Percentiles rank a stretch among this genome's conserved stretches.
These are phyloP conservation scores for Pterostichus madidus DNA, from an alignment of 2,888 invertebrate species.

Conservation along the genomic window DNA sequence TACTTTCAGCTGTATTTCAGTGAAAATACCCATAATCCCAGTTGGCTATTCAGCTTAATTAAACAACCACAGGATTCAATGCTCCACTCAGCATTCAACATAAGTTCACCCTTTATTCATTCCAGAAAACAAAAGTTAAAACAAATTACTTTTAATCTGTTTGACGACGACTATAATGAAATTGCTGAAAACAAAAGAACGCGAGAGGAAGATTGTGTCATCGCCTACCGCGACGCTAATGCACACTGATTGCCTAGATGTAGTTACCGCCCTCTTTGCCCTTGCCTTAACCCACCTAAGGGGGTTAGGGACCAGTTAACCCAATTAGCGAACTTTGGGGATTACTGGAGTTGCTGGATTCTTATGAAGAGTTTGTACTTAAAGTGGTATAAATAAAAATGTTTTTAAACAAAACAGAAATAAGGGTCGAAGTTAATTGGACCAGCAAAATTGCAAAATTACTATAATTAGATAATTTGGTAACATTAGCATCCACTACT, in stretches of 20 bases:
- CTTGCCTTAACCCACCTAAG: not conserved
- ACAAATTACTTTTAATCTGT: slow-evolving; percentile 1
- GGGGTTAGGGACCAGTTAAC: not conserved
- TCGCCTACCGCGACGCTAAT: slow-evolving; percentile 24
- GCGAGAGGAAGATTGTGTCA: slow-evolving; percentile 29
- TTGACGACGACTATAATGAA: slow-evolving; percentile 21
- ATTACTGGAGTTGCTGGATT: too few relatives aligned
- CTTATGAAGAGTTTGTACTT: too few relatives aligned
- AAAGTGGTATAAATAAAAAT: too few relatives aligned
- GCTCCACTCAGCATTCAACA: not conserved
- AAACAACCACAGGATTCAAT: not conserved
- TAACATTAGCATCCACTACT: too few relatives aligned
- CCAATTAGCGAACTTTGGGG: too few relatives aligned
- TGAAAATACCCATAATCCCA: not conserved
- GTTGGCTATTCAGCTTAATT: slow-evolving; percentile 10
- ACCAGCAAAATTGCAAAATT: too few relatives aligned
- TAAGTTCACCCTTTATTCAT: not conserved
- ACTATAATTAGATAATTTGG: too few relatives aligned
- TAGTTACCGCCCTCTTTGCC: not conserved
- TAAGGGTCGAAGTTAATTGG: too few relatives aligned
- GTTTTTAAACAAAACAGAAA: too few relatives aligned
- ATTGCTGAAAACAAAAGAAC: slow-evolving; percentile 33
- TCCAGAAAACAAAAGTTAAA: slow-evolving; percentile 2
- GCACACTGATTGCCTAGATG: slow-evolving; percentile 23
- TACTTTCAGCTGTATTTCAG: too few relatives aligned